Conservation (phyloP, 2,888 invertebrate genomes). For the Incurvaria masculella region DNA sequence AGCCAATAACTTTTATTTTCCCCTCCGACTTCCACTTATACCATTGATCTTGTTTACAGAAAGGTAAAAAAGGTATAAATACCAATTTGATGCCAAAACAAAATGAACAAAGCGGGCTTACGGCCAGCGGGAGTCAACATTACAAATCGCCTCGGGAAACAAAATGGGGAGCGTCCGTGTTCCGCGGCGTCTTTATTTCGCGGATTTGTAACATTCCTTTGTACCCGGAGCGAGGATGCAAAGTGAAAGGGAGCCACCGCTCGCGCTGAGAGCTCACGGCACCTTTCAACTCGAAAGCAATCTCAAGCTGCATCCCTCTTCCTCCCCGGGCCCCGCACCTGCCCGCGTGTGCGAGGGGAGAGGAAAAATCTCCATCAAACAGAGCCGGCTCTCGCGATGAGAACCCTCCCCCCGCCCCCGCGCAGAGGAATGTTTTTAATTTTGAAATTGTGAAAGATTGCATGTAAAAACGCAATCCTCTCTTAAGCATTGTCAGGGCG, state of each 20-base stretch:
- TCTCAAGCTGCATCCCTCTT: slow-evolving; percentile 31
- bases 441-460: slow-evolving; percentile 55
- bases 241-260: slow-evolving; percentile 56
- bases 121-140: slow-evolving; percentile 49
- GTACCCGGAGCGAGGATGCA: slow-evolving; percentile 52
- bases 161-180: slow-evolving; percentile 53
- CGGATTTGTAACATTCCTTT: slow-evolving; percentile 56
- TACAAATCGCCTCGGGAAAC: slow-evolving; percentile 43
- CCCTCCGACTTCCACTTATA: slow-evolving; percentile 5
- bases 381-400: slow-evolving; percentile 26
- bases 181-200: slow-evolving; percentile 51
- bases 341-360: too few relatives aligned
- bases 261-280: slow-evolving; percentile 45
- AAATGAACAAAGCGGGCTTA: slow-evolving; percentile 35
- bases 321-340: slow-evolving; percentile 32
- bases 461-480: slow-evolving; percentile 41
- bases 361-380: slow-evolving; percentile 50
- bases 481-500: too few relatives aligned
- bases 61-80: slow-evolving; percentile 31
- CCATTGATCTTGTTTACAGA: slow-evolving; percentile 31
- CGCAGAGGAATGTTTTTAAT: slow-evolving; percentile 56
- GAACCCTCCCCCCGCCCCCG: slow-evolving; percentile 34
- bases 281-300: slow-evolving; percentile 59
- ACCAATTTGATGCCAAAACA: slow-evolving; percentile 27
- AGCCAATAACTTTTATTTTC: background rate